phyloP scores from a whole-genome alignment of 2,113 vertebrate species.

The Todiramphus chloris region DNA sequence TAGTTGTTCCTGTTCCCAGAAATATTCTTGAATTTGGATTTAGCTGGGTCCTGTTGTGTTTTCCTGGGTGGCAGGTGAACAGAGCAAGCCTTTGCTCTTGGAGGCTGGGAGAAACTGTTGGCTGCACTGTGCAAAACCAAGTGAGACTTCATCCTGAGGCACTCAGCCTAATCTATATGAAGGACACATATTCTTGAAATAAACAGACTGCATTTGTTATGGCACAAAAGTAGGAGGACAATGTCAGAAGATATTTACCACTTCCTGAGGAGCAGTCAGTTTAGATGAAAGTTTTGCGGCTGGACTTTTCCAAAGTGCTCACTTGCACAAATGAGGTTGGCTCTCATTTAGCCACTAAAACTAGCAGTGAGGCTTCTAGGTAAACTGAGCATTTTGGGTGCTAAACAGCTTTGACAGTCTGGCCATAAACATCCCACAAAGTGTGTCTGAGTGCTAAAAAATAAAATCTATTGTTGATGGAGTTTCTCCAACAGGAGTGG shows the following conservation, averaged over 20 bases:
- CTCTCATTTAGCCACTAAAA: neutral
- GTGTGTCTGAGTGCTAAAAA: neutral
- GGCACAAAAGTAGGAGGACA: conserved; percentile 19
- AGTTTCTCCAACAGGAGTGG: neutral
- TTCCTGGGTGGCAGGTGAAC: neutral
- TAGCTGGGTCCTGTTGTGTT: neutral
- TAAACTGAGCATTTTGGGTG: neutral
- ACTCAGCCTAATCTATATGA: neutral
- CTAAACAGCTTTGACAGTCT: neutral
- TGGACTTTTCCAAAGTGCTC: neutral
- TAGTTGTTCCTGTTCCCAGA: neutral
- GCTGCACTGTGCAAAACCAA: accelerated
- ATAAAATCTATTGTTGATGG: neutral
- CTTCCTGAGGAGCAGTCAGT: neutral
- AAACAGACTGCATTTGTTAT: neutral
- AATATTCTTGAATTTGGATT: neutral
- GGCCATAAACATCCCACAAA: neutral
- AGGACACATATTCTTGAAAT: neutral
- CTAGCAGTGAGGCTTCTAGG: neutral
- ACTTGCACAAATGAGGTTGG: neutral
- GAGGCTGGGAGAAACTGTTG: neutral
- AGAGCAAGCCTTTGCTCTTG: neutral
- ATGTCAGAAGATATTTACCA: neutral
- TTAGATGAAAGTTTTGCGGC: neutral
- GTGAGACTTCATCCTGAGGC: accelerated